These are phyloP conservation scores for Coenobita brevimanus DNA, from an alignment of 1,140 invertebrate species.

Conservation along the genomic window DNA sequence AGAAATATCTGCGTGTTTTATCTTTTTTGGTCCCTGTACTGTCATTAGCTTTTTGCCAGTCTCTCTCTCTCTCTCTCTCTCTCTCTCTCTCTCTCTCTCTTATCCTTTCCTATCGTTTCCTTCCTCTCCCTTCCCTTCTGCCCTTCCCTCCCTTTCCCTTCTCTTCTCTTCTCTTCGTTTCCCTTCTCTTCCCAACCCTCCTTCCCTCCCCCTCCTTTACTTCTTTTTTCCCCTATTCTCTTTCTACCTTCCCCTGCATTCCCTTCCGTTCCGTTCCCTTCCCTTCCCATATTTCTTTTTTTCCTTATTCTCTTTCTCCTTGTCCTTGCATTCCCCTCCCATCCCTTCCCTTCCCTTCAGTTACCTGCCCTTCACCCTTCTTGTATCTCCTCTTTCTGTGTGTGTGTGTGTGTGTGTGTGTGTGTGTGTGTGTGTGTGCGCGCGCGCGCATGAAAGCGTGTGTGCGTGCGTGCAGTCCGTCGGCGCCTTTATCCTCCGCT, in stretches of 20 bases:
- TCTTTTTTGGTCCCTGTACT: neutral
- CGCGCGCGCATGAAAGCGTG: too few relatives aligned
- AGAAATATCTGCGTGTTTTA: too few relatives aligned
- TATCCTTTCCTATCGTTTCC: neutral
- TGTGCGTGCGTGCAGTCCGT: too few relatives aligned
- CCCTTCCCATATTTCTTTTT: neutral
- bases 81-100: neutral
- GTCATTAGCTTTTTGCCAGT: too few relatives aligned
- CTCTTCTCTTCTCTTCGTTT: neutral
- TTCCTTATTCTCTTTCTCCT: neutral
- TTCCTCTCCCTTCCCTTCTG: neutral
- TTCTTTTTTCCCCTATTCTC: slow-evolving; percentile 20
- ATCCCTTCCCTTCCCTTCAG: too few relatives aligned
- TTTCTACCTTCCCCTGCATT: slow-evolving; percentile 20
- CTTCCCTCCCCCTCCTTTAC: neutral
- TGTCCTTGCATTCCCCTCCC: neutral
- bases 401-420: too few relatives aligned
- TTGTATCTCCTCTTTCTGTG: too few relatives aligned
- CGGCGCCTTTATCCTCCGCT: too few relatives aligned
- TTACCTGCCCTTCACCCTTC: too few relatives aligned
- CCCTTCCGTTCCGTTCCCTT: slow-evolving; percentile 10
- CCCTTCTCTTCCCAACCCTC: too few relatives aligned
- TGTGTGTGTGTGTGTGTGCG: too few relatives aligned
- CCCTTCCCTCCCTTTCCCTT: neutral
- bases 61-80: neutral